These are phyloP conservation scores for Tipula lateralis DNA, from an alignment of 2,888 invertebrate genomes.

Conservation along the genomic window DNA sequence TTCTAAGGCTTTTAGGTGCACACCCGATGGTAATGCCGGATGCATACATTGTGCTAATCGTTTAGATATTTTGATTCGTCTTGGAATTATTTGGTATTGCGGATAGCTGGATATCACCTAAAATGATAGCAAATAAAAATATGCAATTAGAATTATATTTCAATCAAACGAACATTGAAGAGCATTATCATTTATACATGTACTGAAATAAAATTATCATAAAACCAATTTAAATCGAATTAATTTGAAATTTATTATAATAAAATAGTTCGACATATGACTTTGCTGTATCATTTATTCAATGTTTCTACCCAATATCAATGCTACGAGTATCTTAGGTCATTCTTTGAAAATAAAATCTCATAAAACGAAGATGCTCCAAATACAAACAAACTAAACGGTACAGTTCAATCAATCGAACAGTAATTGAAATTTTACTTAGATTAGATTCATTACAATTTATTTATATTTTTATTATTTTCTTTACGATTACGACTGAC, in stretches of 20 bases:
- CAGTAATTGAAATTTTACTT: neutral
- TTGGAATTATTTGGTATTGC: conserved; percentile 80
- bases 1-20: conserved; percentile 85
- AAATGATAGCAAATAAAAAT: conserved; percentile 37
- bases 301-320: neutral
- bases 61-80: conserved; percentile 82
- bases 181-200: neutral
- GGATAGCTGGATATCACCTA: conserved; percentile 73
- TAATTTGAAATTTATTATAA: neutral
- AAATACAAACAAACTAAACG: neutral
- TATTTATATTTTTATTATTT: neutral
- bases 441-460: neutral
- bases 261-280: neutral
- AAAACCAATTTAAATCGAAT: neutral
- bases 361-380: neutral
- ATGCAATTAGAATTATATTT: neutral
- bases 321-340: neutral
- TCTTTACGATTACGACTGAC: neutral
- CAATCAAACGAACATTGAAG: conserved; percentile 24
- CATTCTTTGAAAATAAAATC: neutral
- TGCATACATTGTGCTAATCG: conserved; percentile 90
- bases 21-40: conserved; percentile 84
- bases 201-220: neutral
- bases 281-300: neutral
- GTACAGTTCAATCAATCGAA: neutral